These are phyloP conservation scores for Autographa gamma DNA, from an alignment of 2,888 invertebrate species.

Conservation along the genomic window DNA sequence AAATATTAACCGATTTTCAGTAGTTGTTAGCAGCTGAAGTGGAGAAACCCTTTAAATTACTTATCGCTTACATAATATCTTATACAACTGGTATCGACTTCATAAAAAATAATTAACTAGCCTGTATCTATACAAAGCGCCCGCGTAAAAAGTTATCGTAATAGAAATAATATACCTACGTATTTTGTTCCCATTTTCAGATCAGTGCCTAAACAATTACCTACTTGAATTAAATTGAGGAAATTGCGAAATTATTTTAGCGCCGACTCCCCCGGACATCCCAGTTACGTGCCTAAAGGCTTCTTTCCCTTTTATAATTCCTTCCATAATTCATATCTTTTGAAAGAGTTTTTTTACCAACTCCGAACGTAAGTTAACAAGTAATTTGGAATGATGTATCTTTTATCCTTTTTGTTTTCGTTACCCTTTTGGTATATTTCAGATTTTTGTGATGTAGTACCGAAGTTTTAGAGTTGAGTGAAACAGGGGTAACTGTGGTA, in stretches of 20 bases:
- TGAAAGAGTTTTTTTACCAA: constrained; percentile 31
- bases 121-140: neutral
- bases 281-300: constrained; percentile 37
- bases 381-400: constrained; percentile 27
- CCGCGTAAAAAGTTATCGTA: neutral
- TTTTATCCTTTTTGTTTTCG: constrained; percentile 27
- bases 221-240: constrained; percentile 49
- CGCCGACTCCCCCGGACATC: constrained; percentile 19
- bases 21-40: too few species aligned
- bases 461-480: constrained; percentile 18
- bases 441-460: constrained; percentile 14
- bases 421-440: constrained; percentile 22
- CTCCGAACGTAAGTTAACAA: constrained; percentile 36
- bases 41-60: too few species aligned
- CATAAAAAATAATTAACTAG: too few species aligned
- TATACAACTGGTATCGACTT: too few species aligned
- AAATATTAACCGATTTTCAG: too few species aligned
- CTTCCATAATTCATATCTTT: constrained; percentile 51
- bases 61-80: too few species aligned
- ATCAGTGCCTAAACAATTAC: constrained; percentile 43
- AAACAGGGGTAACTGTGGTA: neutral
- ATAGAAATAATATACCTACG: neutral
- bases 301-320: constrained; percentile 48
- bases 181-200: neutral
- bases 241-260: constrained; percentile 43